Percentiles rank a stretch among this genome's conserved stretches.
Conservation (phyloP, 1,140 invertebrate species). For the Brachionus plicatilis region DNA sequence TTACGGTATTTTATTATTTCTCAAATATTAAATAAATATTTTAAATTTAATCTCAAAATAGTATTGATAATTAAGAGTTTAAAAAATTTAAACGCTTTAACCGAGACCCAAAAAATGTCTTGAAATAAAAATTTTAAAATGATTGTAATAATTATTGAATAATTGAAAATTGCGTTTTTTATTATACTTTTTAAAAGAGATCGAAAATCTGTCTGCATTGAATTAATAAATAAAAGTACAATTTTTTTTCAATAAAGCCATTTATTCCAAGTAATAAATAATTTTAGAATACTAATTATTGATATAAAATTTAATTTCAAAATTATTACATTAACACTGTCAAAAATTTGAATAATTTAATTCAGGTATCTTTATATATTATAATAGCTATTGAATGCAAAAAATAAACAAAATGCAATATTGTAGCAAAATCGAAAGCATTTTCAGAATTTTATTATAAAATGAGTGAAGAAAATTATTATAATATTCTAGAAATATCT, state of each 20-base stretch:
- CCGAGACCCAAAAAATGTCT: no score
- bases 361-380: background rate
- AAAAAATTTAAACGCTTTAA: no score
- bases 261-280: background rate
- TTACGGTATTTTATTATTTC: no score
- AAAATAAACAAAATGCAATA: background rate
- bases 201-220: background rate
- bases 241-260: background rate
- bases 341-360: background rate
- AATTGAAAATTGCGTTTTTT: no score
- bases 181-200: background rate
- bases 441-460: background rate
- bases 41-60: no score
- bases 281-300: background rate
- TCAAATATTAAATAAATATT: no score
- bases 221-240: background rate
- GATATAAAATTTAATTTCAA: background rate
- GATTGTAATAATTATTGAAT: no score
- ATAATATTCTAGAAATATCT: constrained; percentile 6
- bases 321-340: background rate
- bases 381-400: background rate
- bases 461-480: background rate
- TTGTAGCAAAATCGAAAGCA: background rate
- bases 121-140: no score
- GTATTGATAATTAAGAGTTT: no score